Conservation (phyloP, 2,888 invertebrate species). For the Drosophila longiperda region DNA sequence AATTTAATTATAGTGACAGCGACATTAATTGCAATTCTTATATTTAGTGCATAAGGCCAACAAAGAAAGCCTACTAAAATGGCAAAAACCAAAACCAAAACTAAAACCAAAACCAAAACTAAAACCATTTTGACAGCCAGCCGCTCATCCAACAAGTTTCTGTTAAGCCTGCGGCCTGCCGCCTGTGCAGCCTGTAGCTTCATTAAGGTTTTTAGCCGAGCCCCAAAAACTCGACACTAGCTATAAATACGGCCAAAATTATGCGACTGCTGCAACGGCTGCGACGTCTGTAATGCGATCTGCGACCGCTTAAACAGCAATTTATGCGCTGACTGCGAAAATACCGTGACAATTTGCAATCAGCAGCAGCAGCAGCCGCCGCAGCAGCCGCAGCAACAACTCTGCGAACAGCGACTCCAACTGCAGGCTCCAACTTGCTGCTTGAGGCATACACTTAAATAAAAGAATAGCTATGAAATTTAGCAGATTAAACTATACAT, state of each 20-base stretch:
- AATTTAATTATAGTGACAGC: constrained; percentile 55
- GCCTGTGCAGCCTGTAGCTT: constrained; percentile 37
- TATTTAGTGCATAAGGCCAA: constrained; percentile 9
- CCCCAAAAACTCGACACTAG: constrained; percentile 49
- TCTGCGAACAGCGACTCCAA: constrained; percentile 13
- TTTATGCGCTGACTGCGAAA: constrained; percentile 78
- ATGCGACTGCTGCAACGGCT: constrained; percentile 20
- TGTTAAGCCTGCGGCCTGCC: background rate
- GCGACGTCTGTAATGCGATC: constrained; percentile 58
- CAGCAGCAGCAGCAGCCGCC: constrained; percentile 51
- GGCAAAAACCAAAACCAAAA: constrained; percentile 25
- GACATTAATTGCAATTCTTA: constrained; percentile 59
- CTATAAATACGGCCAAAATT: constrained; percentile 65
- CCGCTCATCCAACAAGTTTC: constrained; percentile 25
- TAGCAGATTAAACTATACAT: too few species aligned
- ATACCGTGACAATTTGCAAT: constrained; percentile 81
- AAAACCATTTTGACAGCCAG: constrained; percentile 42
- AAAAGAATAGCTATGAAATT: background rate
- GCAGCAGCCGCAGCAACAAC: constrained; percentile 23
- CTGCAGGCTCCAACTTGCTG: constrained; percentile 13
- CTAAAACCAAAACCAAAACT: constrained; percentile 11
- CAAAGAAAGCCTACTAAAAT: background rate
- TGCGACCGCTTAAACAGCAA: constrained; percentile 70
- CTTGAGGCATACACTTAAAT: background rate
- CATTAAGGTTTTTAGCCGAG: constrained; percentile 62